Percentiles rank a stretch among this genome's conserved stretches.
Evolutionary conservation across 2,888 invertebrate genomes (phyloP).

Genomic region (Drosophila mercatorum): DNA sequence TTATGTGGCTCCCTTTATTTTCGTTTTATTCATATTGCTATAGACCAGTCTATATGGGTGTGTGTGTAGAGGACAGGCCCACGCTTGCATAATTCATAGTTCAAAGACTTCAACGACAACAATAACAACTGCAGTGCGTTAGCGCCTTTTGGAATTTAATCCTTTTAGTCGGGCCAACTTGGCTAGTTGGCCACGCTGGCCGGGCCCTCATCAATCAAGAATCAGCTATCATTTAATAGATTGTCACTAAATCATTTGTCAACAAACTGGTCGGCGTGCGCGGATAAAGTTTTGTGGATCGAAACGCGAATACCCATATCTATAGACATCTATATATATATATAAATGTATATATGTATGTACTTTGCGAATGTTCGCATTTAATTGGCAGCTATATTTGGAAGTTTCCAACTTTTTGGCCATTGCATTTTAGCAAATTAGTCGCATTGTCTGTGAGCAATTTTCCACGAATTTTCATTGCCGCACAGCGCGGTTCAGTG

Average conservation of each 20-base stretch:
- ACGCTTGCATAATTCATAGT: slow-evolving; percentile 63
- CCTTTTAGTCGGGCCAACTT: slow-evolving; percentile 58
- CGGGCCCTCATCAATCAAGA: slow-evolving; percentile 62
- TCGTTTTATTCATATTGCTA: slow-evolving; percentile 7
- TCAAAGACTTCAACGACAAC: slow-evolving; percentile 33
- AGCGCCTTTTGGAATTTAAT: slow-evolving; percentile 63
- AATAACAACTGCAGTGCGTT: slow-evolving; percentile 37
- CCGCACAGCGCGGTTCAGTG: slow-evolving; percentile 6
- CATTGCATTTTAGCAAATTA: slow-evolving; percentile 76
- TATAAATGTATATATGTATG: slow-evolving; percentile 10
- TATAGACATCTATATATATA: slow-evolving; percentile 2
- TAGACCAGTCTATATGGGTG: background rate
- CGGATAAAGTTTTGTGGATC: slow-evolving; percentile 51
- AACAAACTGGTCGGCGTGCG: slow-evolving; percentile 43
- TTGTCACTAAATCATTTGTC: slow-evolving; percentile 77
- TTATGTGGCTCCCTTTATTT: slow-evolving; percentile 25
- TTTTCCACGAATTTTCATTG: slow-evolving; percentile 28
- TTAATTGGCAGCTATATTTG: slow-evolving; percentile 39
- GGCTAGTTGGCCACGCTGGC: slow-evolving; percentile 6
- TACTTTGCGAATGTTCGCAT: slow-evolving; percentile 39
- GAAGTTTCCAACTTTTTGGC: slow-evolving; percentile 56
- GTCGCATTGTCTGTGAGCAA: slow-evolving; percentile 49
- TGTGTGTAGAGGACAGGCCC: background rate
- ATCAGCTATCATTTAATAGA: slow-evolving; percentile 69
- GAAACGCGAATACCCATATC: slow-evolving; percentile 6